A percentile compares a stretch with the other conserved stretches of the same genome.
Evolutionary conservation across 2,113 vertebrate species (phyloP).

Genomic region (Strix uralensis): DNA sequence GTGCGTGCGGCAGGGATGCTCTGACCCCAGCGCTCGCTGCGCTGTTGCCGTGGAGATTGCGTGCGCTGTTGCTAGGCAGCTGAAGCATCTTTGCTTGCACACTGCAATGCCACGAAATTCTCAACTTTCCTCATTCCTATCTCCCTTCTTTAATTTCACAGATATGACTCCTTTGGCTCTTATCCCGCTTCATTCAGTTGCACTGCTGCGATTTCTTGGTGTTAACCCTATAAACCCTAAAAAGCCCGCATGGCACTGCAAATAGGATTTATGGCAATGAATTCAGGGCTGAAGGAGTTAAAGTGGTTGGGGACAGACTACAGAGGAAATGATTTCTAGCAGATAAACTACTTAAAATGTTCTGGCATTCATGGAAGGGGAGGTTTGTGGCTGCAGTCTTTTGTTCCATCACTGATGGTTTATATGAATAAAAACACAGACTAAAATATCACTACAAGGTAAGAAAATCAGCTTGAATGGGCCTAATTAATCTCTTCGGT

Average conservation of each 20-base stretch:
- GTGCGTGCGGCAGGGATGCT: not conserved
- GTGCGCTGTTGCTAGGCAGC: conserved; percentile 65
- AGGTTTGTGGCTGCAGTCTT: conserved; percentile 41
- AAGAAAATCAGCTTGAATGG: conserved; percentile 39
- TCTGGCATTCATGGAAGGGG: conserved; percentile 51
- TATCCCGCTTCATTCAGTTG: not conserved
- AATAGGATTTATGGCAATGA: not conserved
- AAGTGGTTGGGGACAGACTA: conserved; percentile 23
- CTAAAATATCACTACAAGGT: conserved; percentile 56
- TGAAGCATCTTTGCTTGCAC: conserved; percentile 26
- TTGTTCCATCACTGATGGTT: conserved; percentile 38
- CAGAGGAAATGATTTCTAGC: conserved; percentile 61
- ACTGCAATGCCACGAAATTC: conserved; percentile 45
- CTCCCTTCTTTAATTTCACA: not conserved
- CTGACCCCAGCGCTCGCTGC: not conserved
- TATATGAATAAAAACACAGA: conserved; percentile 48
- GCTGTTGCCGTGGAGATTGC: conserved; percentile 54
- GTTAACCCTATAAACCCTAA: conserved; percentile 24
- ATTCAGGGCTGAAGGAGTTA: conserved; percentile 52
- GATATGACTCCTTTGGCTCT: conserved; percentile 38
- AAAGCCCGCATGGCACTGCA: not conserved
- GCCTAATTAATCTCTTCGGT: not conserved
- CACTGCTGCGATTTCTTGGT: not conserved
- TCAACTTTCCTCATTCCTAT: conserved; percentile 28
- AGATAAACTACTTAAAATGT: conserved; percentile 61